Percentiles rank a stretch among this genome's conserved stretches.
phyloP scores from a whole-genome alignment of 2,797 vertebrate species.

The Huso huso region DNA sequence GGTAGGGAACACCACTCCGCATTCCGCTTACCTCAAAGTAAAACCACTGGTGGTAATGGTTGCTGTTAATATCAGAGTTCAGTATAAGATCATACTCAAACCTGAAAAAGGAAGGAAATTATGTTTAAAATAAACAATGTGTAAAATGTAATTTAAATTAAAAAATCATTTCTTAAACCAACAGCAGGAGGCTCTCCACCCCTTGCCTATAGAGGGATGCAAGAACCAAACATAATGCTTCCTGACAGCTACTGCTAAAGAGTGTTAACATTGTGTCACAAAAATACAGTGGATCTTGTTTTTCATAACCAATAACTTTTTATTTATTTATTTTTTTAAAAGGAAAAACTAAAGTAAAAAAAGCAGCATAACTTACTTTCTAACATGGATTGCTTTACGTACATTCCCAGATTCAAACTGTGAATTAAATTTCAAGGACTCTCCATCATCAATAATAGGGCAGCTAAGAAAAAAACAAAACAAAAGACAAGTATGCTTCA shows the following conservation, averaged over 20 bases:
- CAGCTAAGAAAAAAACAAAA: slow-evolving; percentile 54
- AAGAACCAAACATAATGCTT: too few relatives aligned
- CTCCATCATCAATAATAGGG: slow-evolving; percentile 68
- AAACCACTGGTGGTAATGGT: slow-evolving; percentile 98
- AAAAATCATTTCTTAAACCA: too few relatives aligned
- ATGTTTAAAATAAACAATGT: too few relatives aligned
- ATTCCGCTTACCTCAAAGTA: slow-evolving; percentile 98
- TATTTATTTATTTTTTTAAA: slow-evolving; percentile 18
- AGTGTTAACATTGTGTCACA: too few relatives aligned
- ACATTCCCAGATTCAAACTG: slow-evolving; percentile 97
- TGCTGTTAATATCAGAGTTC: slow-evolving; percentile 97
- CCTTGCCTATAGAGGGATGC: too few relatives aligned
- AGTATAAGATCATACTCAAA: slow-evolving; percentile 92
- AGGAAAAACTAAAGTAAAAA: not conserved
- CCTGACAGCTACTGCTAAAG: too few relatives aligned
- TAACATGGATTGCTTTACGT: slow-evolving; percentile 90
- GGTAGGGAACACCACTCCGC: slow-evolving; percentile 74
- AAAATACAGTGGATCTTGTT: too few relatives aligned
- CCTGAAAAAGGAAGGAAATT: slow-evolving; percentile 46
- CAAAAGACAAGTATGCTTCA: not conserved
- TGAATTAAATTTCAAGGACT: slow-evolving; percentile 91
- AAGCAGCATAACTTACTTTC: slow-evolving; percentile 71
- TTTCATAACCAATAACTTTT: too few relatives aligned
- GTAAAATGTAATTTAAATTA: too few relatives aligned
- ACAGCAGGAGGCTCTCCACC: too few relatives aligned